A percentile compares a stretch with the other conserved stretches of the same genome.
Evolutionary conservation across 2,113 vertebrate species (phyloP).

Genomic region (Malurus cyaneus): DNA sequence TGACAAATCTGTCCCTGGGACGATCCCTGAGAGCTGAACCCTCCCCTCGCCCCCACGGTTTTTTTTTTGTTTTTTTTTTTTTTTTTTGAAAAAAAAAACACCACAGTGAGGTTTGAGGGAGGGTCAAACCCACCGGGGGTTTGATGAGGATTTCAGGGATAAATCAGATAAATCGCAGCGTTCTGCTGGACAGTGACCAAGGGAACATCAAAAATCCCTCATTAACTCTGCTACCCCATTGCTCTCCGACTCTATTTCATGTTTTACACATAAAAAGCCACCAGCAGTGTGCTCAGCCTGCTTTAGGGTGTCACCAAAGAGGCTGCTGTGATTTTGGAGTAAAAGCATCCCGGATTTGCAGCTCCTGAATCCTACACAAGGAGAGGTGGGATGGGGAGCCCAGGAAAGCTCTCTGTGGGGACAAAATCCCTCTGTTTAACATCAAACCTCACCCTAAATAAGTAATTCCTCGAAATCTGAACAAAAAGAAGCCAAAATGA

Average conservation of each 20-base stretch:
- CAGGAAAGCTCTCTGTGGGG: not conserved
- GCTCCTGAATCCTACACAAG: not conserved
- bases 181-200: not conserved
- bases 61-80: too few species aligned
- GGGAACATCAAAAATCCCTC: not conserved
- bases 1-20: not conserved
- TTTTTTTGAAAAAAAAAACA: not conserved
- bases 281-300: not conserved
- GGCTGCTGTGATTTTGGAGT: not conserved
- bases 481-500: not conserved
- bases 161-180: not conserved
- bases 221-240: not conserved
- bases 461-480: not conserved
- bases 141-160: not conserved
- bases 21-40: rapidly evolving
- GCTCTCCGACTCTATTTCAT: not conserved
- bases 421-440: not conserved
- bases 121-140: not conserved
- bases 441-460: not conserved
- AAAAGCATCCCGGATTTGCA: not conserved
- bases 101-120: rapidly evolving
- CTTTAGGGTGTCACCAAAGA: not conserved
- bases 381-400: not conserved
- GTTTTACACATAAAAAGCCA: not conserved
- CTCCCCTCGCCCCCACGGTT: rapidly evolving